Conservation (phyloP, 1,140 invertebrate genomes). For the Charaxes varanes region DNA sequence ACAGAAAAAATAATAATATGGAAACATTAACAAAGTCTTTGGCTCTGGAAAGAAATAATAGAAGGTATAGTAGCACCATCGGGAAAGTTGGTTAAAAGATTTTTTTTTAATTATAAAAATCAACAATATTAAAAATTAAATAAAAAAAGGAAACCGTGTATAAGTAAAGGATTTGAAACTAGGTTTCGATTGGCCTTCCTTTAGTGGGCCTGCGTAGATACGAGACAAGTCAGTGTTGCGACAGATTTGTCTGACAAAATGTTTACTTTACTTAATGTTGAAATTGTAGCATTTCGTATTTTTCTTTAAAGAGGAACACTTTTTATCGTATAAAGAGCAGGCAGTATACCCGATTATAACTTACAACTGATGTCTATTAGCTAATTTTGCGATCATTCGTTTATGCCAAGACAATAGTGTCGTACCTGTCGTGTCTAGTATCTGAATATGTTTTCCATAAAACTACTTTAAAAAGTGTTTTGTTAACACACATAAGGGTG, state of each 20-base stretch:
- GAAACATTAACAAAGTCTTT: conserved; percentile 51
- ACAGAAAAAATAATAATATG: conserved; percentile 34
- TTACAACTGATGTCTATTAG: too few species aligned
- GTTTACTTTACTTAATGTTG: neutral
- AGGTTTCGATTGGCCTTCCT: conserved; percentile 33
- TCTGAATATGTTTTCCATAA: neutral
- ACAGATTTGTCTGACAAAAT: neutral
- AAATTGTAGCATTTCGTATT: too few species aligned
- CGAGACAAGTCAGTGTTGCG: conserved; percentile 11
- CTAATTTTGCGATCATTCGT: too few species aligned
- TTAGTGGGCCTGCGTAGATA: conserved; percentile 12
- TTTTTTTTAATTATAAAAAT: conserved; percentile 14
- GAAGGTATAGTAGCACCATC: conserved; percentile 56
- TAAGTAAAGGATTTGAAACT: conserved; percentile 28
- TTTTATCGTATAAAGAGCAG: too few species aligned
- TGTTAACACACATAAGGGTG: too few species aligned
- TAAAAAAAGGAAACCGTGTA: conserved; percentile 19
- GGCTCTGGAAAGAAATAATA: conserved; percentile 56
- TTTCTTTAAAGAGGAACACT: too few species aligned
- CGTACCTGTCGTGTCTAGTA: neutral
- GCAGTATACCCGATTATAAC: too few species aligned
- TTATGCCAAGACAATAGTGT: too few species aligned
- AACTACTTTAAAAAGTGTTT: too few species aligned
- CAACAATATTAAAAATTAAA: conserved; percentile 29
- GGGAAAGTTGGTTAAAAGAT: conserved; percentile 39